phyloP scores from a whole-genome alignment of 2,888 invertebrate genomes.

The Pheosia gnoma region DNA sequence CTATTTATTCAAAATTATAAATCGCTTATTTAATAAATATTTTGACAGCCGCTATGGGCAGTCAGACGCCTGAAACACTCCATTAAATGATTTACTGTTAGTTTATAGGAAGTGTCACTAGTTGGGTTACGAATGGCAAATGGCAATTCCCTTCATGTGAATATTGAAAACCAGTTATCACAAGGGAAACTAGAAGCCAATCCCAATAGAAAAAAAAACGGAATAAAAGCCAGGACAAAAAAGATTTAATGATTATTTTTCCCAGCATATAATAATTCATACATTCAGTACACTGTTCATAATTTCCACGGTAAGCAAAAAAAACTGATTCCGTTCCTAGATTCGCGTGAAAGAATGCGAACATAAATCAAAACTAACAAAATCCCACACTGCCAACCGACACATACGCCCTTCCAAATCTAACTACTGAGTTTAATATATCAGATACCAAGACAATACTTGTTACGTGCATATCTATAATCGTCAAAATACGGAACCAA shows the following conservation, averaged over 20 bases:
- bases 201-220: no score
- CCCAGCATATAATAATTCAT: conserved; percentile 1
- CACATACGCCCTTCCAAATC: conserved; percentile 21
- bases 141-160: no score
- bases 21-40: no score
- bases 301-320: neutral
- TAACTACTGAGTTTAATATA: conserved; percentile 25
- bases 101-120: no score
- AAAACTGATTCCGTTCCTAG: conserved; percentile 1
- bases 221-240: no score
- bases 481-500: conserved; percentile 48
- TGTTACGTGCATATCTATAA: conserved; percentile 37
- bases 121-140: no score
- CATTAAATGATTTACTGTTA: no score
- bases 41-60: no score
- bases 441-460: conserved; percentile 40
- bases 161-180: no score
- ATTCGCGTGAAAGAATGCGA: conserved; percentile 7
- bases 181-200: no score
- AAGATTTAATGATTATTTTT: neutral
- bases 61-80: no score
- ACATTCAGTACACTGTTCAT: neutral
- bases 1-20: no score
- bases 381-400: conserved; percentile 24
- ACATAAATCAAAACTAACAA: conserved; percentile 10